phyloP scores from a whole-genome alignment of 2,888 invertebrate genomes.

The Pimpla rufipes region DNA sequence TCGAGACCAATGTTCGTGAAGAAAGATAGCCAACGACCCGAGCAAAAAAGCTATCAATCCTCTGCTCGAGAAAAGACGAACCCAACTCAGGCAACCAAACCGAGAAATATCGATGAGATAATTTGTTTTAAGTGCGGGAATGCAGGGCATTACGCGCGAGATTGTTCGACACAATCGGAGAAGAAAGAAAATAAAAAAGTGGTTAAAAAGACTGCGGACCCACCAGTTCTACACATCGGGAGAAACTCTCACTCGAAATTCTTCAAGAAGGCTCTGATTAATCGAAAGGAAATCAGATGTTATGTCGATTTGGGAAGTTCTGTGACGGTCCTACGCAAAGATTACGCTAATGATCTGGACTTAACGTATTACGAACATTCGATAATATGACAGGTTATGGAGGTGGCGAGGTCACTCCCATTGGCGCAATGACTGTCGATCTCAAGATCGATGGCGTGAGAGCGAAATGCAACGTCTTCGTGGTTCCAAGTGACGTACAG shows the following conservation, averaged over 20 bases:
- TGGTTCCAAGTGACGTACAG: not conserved
- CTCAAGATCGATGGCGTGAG: not conserved
- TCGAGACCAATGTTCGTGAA: not conserved
- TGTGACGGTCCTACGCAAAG: not conserved
- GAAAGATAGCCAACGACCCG: constrained; percentile 3
- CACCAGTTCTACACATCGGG: constrained; percentile 4
- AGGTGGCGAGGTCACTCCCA: constrained; percentile 53
- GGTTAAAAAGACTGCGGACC: not conserved
- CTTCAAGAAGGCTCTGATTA: constrained; percentile 17
- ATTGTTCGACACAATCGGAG: not conserved
- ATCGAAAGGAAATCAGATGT: constrained; percentile 18
- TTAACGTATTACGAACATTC: constrained; percentile 40
- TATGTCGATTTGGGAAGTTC: constrained; percentile 22
- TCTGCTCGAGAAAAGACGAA: constrained; percentile 5
- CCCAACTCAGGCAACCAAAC: not conserved
- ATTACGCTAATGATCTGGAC: constrained; percentile 18
- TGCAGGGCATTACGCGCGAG: constrained; percentile 7
- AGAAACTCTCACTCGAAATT: constrained; percentile 12
- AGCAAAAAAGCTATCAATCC: not conserved
- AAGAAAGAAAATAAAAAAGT: constrained; percentile 9
- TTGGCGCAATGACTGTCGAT: not conserved
- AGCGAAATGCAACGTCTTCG: not conserved
- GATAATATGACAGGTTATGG: constrained; percentile 68
- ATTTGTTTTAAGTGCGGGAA: constrained; percentile 12
- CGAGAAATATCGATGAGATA: not conserved